Evolutionary conservation across 2,888 invertebrate genomes (phyloP).

Genomic region (Ceraclea dissimilis): DNA sequence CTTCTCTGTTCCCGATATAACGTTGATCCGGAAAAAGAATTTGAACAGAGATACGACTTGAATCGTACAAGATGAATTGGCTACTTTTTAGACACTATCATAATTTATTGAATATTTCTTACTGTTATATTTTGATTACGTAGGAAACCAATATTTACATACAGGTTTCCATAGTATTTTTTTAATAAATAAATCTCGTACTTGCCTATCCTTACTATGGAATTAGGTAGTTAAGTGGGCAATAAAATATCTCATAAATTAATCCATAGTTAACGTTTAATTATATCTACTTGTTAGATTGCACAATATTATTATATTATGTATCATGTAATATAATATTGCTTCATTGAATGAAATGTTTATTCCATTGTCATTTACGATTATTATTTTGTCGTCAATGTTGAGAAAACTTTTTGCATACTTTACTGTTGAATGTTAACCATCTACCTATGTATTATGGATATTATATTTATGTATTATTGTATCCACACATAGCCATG

Average conservation of each 20-base stretch:
- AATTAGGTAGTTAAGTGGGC: too few relatives aligned
- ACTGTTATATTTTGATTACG: too few relatives aligned
- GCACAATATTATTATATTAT: background rate
- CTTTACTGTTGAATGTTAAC: background rate
- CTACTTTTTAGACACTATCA: too few relatives aligned
- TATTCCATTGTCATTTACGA: background rate
- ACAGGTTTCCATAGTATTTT: too few relatives aligned
- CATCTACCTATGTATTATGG: background rate
- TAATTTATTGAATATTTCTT: too few relatives aligned
- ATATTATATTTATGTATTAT: background rate
- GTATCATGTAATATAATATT: too few relatives aligned
- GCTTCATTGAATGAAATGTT: background rate
- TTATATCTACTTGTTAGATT: background rate
- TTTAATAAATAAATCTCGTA: too few relatives aligned
- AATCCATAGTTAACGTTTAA: background rate
- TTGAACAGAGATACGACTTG: too few relatives aligned
- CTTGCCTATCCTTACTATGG: too few relatives aligned
- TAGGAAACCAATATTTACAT: too few relatives aligned
- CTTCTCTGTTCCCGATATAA: background rate
- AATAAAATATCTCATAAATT: too few relatives aligned
- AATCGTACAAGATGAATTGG: too few relatives aligned
- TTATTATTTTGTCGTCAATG: background rate
- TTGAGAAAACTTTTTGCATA: slow-evolving; percentile 1
- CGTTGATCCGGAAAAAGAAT: background rate
- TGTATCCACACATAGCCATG: background rate